Conservation (phyloP, 2,113 vertebrate genomes). For the Indicator maculatus region DNA sequence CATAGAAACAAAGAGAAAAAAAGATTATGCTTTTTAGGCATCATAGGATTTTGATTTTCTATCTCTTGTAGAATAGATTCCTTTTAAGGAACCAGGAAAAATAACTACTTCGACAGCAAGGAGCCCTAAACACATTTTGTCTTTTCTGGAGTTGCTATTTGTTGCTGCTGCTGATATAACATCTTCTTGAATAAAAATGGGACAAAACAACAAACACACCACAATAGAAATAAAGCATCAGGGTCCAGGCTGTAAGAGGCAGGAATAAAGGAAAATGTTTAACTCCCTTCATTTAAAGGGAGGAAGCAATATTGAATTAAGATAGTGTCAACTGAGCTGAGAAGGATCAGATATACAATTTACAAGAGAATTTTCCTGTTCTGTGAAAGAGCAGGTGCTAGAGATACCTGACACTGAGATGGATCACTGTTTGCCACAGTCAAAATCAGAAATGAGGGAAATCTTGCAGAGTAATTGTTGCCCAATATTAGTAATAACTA, state of each 20-base stretch:
- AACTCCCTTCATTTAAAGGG: background rate
- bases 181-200: background rate
- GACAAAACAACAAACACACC: background rate
- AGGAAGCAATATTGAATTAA: background rate
- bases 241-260: background rate
- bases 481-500: background rate
- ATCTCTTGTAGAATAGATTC: background rate
- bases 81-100: background rate
- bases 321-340: background rate
- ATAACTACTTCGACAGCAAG: background rate
- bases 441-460: background rate
- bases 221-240: background rate
- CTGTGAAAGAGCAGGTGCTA: background rate
- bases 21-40: background rate
- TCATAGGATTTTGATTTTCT: background rate
- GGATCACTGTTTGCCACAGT: background rate
- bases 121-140: background rate
- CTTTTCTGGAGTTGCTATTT: background rate
- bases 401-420: background rate
- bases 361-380: background rate
- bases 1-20: background rate
- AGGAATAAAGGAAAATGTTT: background rate
- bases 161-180: background rate
- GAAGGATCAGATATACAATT: background rate
- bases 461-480: background rate